Evolutionary conservation across 1,140 invertebrate genomes (phyloP).

Genomic region (Caerostris darwini): DNA sequence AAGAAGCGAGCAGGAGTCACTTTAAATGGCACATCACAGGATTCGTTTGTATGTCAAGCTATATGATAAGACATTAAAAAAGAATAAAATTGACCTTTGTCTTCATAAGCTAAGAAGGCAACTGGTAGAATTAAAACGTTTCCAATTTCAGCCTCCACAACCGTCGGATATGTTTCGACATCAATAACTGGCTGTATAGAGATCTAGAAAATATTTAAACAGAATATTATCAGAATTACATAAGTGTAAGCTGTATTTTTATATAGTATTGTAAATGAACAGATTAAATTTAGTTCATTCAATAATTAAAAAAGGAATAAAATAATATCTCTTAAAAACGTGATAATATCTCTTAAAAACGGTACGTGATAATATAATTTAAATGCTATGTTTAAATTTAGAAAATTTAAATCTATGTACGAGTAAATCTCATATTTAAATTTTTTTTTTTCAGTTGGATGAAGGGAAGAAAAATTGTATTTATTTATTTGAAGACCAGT

Average conservation of each 20-base stretch:
- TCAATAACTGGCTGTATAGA: slow-evolving; percentile 77
- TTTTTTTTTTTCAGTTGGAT: no score
- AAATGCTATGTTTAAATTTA: no score
- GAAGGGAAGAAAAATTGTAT: no score
- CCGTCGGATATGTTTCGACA: slow-evolving; percentile 77
- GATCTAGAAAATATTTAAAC: slow-evolving; percentile 44
- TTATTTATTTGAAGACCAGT: no score
- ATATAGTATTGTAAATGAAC: neutral
- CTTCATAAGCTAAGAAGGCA: slow-evolving; percentile 75
- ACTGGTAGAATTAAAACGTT: slow-evolving; percentile 76
- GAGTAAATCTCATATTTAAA: no score
- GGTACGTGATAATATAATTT: no score
- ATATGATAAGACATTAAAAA: neutral
- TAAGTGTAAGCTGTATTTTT: neutral
- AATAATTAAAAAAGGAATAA: no score
- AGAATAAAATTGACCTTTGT: slow-evolving; percentile 45
- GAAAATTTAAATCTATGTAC: no score
- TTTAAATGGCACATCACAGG: neutral
- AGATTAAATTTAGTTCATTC: no score
- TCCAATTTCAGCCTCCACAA: slow-evolving; percentile 78
- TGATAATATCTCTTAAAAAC: no score
- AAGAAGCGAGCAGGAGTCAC: neutral
- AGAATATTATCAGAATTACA: neutral
- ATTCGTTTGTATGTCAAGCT: neutral
- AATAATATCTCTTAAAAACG: no score